phyloP scores from a whole-genome alignment of 2,113 vertebrate genomes.

The Regulus satrapa region DNA sequence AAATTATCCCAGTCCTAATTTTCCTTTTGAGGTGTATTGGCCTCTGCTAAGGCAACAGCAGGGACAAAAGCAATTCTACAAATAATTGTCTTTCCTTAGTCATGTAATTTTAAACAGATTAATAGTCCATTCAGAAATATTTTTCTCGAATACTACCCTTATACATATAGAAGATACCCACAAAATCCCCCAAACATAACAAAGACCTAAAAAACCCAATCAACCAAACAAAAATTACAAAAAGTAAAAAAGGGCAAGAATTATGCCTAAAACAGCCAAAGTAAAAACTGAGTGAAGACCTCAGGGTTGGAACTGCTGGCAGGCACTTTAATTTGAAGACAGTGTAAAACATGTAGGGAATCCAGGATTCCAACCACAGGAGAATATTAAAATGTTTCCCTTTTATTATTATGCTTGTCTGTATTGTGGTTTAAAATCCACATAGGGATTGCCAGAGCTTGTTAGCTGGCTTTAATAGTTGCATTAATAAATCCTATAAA shows the following conservation, averaged over 20 bases:
- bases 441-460: conserved; percentile 51
- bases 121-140: not conserved
- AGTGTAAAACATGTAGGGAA: not conserved
- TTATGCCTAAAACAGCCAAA: not conserved
- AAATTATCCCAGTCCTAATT: conserved; percentile 18
- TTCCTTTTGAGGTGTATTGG: not conserved
- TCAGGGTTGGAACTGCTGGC: not conserved
- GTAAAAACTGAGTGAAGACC: not conserved
- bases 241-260: not conserved
- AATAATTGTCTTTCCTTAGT: not conserved
- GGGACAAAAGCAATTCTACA: not conserved
- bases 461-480: conserved; percentile 61
- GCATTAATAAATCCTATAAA: conserved; percentile 68
- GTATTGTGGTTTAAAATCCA: conserved; percentile 30
- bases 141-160: not conserved
- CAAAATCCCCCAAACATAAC: not conserved
- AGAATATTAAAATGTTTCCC: not conserved
- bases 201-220: not conserved
- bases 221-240: not conserved
- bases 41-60: conserved; percentile 46
- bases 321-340: conserved; percentile 12
- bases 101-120: not conserved
- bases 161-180: not conserved
- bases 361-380: not conserved
- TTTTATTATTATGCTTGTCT: conserved; percentile 5